Evolutionary conservation across 2,113 vertebrate species (phyloP).

Genomic region (Heterotilapia buettikoferi): DNA sequence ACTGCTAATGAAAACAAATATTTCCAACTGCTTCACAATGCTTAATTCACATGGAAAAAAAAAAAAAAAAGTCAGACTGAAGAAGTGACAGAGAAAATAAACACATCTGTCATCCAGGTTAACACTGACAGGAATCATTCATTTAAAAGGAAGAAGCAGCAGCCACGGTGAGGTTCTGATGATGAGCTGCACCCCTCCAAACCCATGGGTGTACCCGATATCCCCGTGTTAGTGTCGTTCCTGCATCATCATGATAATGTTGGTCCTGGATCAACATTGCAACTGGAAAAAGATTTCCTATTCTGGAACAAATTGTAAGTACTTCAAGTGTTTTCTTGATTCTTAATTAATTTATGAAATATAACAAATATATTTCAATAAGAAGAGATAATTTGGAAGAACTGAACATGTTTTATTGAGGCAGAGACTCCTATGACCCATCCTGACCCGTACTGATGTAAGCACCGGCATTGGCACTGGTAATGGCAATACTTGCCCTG

Average conservation of each 20-base stretch:
- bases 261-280: neutral
- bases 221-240: neutral
- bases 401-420: no score
- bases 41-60: neutral
- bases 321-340: neutral
- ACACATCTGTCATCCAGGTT: neutral
- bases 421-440: no score
- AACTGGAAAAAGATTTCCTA: neutral
- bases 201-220: neutral
- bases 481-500: no score
- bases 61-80: neutral
- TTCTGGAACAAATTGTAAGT: neutral
- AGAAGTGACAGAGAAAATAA: neutral
- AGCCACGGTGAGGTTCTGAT: neutral
- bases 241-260: neutral
- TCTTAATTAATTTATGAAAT: no score
- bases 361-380: no score
- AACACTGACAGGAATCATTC: neutral
- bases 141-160: neutral
- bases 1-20: neutral
- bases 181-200: neutral
- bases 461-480: no score
- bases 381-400: no score
- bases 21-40: neutral
- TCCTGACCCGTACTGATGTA: no score